These are phyloP conservation scores for Helarctos malayanus DNA, from an alignment of 2,797 vertebrate genomes.

Conservation along the genomic window DNA sequence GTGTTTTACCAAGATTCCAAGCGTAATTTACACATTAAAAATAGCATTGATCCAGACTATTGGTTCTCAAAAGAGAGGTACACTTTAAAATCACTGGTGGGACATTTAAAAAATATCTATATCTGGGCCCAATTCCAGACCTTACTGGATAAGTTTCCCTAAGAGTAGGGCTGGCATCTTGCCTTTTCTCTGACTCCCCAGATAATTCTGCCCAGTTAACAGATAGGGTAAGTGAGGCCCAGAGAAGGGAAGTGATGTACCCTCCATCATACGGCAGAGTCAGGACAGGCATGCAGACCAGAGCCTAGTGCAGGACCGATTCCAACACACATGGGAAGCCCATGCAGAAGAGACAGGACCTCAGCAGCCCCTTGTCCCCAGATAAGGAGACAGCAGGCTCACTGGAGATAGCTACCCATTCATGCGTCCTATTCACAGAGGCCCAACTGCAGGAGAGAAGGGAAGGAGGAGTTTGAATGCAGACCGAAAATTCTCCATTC, in stretches of 20 bases:
- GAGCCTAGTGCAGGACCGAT: not conserved
- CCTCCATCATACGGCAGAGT: not conserved
- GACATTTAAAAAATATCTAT: not conserved
- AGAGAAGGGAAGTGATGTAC: not conserved
- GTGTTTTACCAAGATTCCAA: not conserved
- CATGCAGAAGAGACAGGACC: not conserved
- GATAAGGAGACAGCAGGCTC: no score
- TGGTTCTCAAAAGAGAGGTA: not conserved
- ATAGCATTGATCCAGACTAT: not conserved
- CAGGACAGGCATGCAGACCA: not conserved
- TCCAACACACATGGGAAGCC: not conserved
- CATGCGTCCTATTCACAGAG: not conserved
- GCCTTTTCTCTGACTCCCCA: not conserved
- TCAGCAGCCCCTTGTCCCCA: not conserved
- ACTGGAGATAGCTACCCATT: not conserved
- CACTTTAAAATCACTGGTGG: not conserved
- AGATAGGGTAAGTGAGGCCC: not conserved
- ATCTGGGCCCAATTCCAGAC: not conserved
- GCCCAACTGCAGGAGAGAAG: not conserved
- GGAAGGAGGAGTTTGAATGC: not conserved
- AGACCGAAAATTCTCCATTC: not conserved
- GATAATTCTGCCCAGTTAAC: not conserved
- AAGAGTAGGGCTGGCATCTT: not conserved
- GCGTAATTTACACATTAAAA: not conserved
- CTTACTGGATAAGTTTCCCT: not conserved